Evolutionary conservation across 2,113 vertebrate genomes (phyloP), one percentile per base, ranked within the genome.

Genomic region (Burhinus oedicnemus): DNA sequence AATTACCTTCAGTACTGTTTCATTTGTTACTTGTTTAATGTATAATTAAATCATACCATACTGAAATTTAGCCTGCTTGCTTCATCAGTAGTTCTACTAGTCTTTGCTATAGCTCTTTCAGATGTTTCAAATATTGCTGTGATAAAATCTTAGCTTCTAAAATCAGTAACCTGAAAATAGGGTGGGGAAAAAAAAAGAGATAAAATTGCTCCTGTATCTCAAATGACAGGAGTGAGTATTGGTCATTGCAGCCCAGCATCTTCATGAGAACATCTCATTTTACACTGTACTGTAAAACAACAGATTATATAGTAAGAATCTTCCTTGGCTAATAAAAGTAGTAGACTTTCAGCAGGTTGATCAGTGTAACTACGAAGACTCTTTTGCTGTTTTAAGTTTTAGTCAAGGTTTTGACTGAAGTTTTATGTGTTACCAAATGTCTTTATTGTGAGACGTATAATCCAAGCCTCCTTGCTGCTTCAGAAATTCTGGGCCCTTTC

Each of bases 381-480:
- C 11, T 52, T 76, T 65, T n/a, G 17, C 47, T 87, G 12, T 58
- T 89, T 75, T 30, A 62, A 36, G 6, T 54, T 81, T 71, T 51
- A 83, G 27, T 69, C 17, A 61, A 45, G 6, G 44, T 82, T 79
- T 82, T 30, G 5, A 44, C 57, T 54, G 49, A 45, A 52, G 20
- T 49, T 84, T 49, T 74, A 40, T 26, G 15, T 49, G 11, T 70
- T 51, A 17, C 5, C 17, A 61, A 57, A 40, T 55, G 32, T 72
- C 81, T 78, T 97, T 83, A 98, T 40, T 91, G 94, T 55, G 98
- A 98, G 44, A 97, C 97, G 13, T 98, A 98, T 12, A 98, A 95
- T 5, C 98, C 99, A 64, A 99, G 98, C 51, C 45, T 98, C 65
- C 94, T 97, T 82, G 98, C 98, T 4, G 98, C 97, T 95, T 99